Conservation (phyloP, 2,797 vertebrate species). For the Hemibagrus guttatus region DNA sequence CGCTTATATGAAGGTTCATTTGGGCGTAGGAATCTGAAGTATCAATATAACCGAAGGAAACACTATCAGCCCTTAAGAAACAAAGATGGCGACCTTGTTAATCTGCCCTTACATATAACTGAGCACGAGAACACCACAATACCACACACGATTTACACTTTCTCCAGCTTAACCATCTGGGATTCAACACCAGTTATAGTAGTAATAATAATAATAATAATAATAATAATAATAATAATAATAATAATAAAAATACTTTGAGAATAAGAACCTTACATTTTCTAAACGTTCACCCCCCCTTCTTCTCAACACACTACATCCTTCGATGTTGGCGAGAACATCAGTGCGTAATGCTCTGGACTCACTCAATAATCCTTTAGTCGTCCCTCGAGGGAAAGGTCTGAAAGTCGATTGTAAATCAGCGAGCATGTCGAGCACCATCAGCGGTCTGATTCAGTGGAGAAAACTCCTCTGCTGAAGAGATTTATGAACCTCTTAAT, state of each 20-base stretch:
- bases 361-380: conserved; percentile 11
- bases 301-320: background rate
- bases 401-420: conserved; percentile 37
- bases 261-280: background rate
- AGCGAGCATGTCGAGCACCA: background rate
- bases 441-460: background rate
- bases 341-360: background rate
- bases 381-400: conserved; percentile 11
- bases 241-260: background rate
- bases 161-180: background rate
- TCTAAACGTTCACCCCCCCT: background rate
- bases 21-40: background rate
- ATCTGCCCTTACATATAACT: no score
- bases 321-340: background rate
- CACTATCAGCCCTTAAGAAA: background rate
- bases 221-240: background rate
- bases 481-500: conserved; percentile 17
- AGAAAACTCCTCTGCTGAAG: conserved; percentile 5
- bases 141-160: background rate
- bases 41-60: background rate
- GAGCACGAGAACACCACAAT: background rate
- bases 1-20: background rate
- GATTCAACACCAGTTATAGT: background rate
- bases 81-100: background rate
- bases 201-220: background rate